Conservation (phyloP, 2,888 invertebrate species). For the Cheilosia pagana region DNA sequence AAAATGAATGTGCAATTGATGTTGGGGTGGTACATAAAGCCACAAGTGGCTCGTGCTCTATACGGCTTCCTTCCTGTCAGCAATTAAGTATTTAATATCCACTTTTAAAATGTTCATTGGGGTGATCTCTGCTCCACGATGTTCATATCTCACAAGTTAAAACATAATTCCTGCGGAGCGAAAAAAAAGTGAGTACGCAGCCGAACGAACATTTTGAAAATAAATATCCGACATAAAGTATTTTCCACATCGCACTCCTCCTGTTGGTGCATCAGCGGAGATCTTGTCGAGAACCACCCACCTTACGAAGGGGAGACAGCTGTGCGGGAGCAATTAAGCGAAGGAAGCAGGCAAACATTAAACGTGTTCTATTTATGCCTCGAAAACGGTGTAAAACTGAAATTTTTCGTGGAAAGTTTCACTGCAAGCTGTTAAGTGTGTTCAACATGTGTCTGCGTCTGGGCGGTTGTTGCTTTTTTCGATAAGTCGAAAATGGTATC, state of each 20-base stretch:
- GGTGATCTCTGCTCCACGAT: slow-evolving; percentile 35
- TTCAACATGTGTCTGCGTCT: slow-evolving; percentile 71
- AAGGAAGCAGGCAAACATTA: slow-evolving; percentile 66
- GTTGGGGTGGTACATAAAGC: slow-evolving; percentile 42
- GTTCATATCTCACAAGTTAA: slow-evolving; percentile 26
- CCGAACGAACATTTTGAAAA: slow-evolving; percentile 19
- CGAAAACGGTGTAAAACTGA: slow-evolving; percentile 60
- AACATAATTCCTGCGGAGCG: slow-evolving; percentile 43
- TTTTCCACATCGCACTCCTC: slow-evolving; percentile 28
- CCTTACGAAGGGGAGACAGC: slow-evolving; percentile 56
- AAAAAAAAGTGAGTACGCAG: slow-evolving; percentile 18
- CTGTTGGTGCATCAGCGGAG: slow-evolving; percentile 14
- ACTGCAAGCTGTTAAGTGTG: slow-evolving; percentile 35
- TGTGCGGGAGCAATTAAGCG: slow-evolving; percentile 63
- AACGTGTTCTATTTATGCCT: slow-evolving; percentile 64
- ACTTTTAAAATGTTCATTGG: slow-evolving; percentile 48
- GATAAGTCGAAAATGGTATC: background rate
- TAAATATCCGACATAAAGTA: slow-evolving; percentile 37
- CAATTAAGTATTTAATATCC: slow-evolving; percentile 74
- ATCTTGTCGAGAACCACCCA: slow-evolving; percentile 48
- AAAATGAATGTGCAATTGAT: slow-evolving; percentile 1
- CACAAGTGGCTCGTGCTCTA: slow-evolving; percentile 46
- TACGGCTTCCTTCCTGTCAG: slow-evolving; percentile 68
- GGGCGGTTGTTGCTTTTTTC: slow-evolving; percentile 24
- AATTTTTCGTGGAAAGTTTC: slow-evolving; percentile 69